phyloP scores from a whole-genome alignment of 1,140 invertebrate species.

The Phthorimaea operculella region DNA sequence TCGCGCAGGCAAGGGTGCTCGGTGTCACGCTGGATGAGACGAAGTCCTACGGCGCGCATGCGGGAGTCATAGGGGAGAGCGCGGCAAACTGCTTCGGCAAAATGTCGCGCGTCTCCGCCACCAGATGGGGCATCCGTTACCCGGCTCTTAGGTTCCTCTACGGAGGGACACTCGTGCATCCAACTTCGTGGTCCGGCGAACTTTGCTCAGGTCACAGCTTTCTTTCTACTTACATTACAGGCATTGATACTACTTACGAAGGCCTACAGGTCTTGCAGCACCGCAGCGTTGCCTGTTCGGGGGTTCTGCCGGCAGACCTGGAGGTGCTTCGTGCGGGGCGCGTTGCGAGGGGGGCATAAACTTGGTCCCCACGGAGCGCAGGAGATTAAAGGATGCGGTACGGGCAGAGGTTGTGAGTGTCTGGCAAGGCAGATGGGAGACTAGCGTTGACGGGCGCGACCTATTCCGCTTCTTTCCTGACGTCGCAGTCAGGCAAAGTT shows the following conservation, averaged over 20 bases:
- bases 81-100: too few species aligned
- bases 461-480: neutral
- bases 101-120: slow-evolving; percentile 17
- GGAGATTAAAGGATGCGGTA: neutral
- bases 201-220: slow-evolving; percentile 20
- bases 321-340: slow-evolving; percentile 8
- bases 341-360: neutral
- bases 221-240: too few species aligned
- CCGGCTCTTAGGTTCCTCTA: slow-evolving; percentile 13
- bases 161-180: slow-evolving; percentile 27
- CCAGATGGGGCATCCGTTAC: slow-evolving; percentile 22
- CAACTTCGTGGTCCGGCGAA: slow-evolving; percentile 2
- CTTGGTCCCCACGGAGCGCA: neutral
- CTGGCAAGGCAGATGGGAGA: slow-evolving; percentile 13
- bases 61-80: neutral
- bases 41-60: slow-evolving; percentile 10
- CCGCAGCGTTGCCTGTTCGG: slow-evolving; percentile 22
- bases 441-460: neutral
- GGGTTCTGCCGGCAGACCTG: slow-evolving; percentile 20
- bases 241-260: slow-evolving; percentile 17
- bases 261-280: slow-evolving; percentile 23
- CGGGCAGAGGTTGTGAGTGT: neutral
- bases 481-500: neutral
- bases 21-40: slow-evolving; percentile 7
- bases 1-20: neutral